Conservation (phyloP, 2,113 vertebrate genomes). For the Gorsachius goisagi region DNA sequence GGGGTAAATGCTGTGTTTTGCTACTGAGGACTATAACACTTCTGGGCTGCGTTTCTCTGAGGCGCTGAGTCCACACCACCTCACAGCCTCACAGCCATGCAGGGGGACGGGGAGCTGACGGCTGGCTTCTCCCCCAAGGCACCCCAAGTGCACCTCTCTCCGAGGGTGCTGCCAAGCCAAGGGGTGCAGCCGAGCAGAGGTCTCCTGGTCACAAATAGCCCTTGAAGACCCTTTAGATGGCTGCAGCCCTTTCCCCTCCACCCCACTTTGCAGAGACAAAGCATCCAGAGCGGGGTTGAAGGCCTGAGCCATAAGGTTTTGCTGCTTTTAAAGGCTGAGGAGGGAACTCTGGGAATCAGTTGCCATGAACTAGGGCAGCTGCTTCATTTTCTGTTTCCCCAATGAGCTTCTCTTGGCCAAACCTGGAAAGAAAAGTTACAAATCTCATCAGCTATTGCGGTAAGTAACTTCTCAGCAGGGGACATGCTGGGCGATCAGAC, state of each 20-base stretch:
- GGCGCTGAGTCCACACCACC: neutral
- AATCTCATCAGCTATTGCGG: neutral
- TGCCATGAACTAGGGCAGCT: neutral
- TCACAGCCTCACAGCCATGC: accelerated
- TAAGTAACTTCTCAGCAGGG: neutral
- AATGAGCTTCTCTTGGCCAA: neutral
- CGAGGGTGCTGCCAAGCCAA: neutral
- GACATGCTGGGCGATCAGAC: neutral
- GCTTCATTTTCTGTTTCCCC: neutral
- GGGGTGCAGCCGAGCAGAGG: neutral
- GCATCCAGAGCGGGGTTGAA: neutral
- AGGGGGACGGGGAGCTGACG: accelerated
- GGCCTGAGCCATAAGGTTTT: neutral
- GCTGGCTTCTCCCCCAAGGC: neutral
- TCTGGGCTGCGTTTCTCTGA: neutral
- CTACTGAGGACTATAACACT: neutral
- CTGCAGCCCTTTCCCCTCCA: neutral
- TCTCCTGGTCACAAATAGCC: neutral
- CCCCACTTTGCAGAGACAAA: neutral
- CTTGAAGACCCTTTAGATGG: neutral
- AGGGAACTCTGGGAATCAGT: neutral
- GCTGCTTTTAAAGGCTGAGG: neutral
- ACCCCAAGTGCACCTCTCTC: neutral
- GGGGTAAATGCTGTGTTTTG: neutral
- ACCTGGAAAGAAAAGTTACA: neutral